Conservation (phyloP, 2,888 invertebrate genomes). For the Buathra laborator region DNA sequence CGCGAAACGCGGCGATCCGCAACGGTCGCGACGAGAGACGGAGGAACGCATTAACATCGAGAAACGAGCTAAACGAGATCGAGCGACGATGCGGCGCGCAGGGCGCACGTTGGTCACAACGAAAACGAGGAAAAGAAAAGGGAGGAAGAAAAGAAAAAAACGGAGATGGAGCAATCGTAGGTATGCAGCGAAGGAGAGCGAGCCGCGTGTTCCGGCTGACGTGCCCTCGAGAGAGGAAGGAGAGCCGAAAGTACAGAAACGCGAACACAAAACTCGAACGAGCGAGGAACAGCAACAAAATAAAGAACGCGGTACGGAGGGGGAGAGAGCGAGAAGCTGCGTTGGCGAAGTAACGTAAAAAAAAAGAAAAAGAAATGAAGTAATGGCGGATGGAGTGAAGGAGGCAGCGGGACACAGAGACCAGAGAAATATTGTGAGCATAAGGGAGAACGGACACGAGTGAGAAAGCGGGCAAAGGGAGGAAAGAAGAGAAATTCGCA, state of each 20-base stretch:
- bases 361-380: background rate
- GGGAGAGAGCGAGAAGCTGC: conserved; percentile 21
- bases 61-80: conserved; percentile 66
- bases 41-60: conserved; percentile 60
- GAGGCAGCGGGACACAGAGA: background rate
- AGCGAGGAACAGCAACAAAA: background rate
- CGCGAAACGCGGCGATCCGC: background rate
- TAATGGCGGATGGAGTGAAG: background rate
- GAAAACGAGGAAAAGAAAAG: background rate
- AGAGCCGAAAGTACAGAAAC: too few relatives aligned
- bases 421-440: background rate
- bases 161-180: too few relatives aligned
- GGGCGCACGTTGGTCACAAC: conserved; percentile 11
- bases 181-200: too few relatives aligned
- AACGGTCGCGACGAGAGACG: conserved; percentile 2
- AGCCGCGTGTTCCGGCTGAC: too few relatives aligned
- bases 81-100: conserved; percentile 42
- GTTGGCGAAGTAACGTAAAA: conserved; percentile 1
- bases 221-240: too few relatives aligned
- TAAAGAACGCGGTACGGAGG: conserved; percentile 33
- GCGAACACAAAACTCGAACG: background rate
- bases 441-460: conserved; percentile 38
- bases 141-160: too few relatives aligned
- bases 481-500: conserved; percentile 53
- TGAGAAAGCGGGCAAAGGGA: conserved; percentile 21